A percentile compares a stretch with the other conserved stretches of the same genome.
Evolutionary conservation across 1,140 invertebrate species (phyloP).

Genomic region (Coenobita brevimanus): DNA sequence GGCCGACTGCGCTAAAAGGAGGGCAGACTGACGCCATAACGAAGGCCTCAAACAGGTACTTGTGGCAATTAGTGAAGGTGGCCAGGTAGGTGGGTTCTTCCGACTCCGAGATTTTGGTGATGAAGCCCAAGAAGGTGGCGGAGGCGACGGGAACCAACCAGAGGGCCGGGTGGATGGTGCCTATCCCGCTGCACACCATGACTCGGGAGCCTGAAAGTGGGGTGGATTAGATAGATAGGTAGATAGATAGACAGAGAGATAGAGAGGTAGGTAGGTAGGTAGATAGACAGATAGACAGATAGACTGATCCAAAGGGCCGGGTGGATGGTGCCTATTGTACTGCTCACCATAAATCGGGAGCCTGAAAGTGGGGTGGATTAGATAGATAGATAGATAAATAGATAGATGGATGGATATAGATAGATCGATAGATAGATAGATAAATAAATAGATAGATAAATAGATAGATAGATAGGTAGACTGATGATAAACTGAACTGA

Average conservation of each 20-base stretch:
- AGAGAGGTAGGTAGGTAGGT: too few relatives aligned
- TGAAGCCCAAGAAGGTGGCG: conserved; percentile 17
- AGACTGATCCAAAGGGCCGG: background rate
- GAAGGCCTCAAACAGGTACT: conserved; percentile 29
- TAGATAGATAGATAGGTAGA: too few relatives aligned
- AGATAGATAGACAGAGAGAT: too few relatives aligned
- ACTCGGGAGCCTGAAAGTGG: conserved; percentile 3
- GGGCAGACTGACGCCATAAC: conserved; percentile 35
- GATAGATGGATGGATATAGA: too few relatives aligned
- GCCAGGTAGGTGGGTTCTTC: conserved; percentile 10
- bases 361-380: background rate
- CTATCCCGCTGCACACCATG: conserved; percentile 30
- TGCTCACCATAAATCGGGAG: background rate
- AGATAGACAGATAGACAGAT: too few relatives aligned
- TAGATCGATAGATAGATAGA: too few relatives aligned
- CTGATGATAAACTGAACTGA: too few relatives aligned
- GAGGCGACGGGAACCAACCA: conserved; percentile 31
- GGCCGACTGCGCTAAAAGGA: conserved; percentile 9
- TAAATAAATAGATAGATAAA: too few relatives aligned
- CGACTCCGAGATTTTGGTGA: conserved; percentile 35
- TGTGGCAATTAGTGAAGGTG: conserved; percentile 20
- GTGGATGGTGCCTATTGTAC: background rate
- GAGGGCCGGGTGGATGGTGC: conserved; percentile 24
- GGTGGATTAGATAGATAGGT: too few relatives aligned
- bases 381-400: too few relatives aligned